Evolutionary conservation across 92 coral and sea anemone species (phyloP).

Genomic region (Epizoanthus fatuus): DNA sequence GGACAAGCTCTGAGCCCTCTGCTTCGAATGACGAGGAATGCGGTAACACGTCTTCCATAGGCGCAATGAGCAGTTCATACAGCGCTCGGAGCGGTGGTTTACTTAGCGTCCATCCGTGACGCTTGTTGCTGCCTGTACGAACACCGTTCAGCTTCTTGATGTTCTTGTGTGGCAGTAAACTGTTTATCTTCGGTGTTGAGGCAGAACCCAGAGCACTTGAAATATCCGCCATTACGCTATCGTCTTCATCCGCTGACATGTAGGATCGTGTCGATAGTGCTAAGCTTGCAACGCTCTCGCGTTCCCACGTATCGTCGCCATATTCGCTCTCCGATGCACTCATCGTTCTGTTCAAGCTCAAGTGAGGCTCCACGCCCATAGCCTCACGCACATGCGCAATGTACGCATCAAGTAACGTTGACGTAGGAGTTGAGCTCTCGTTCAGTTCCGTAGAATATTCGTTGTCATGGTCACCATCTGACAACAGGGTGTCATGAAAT

Average conservation of each 20-base stretch:
- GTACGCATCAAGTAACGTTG: slow-evolving; percentile 87
- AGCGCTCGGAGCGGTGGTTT: slow-evolving; percentile 95
- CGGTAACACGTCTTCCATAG: slow-evolving; percentile 93
- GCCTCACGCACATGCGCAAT: slow-evolving; percentile 97
- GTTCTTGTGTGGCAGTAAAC: slow-evolving; percentile 67
- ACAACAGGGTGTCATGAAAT: slow-evolving; percentile 90
- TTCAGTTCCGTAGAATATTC: slow-evolving; percentile 77
- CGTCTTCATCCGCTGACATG: slow-evolving; percentile 91
- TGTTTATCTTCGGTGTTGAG: slow-evolving; percentile 77
- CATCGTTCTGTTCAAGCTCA: slow-evolving; percentile 76
- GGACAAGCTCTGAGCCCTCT: slow-evolving; percentile 89
- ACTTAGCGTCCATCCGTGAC: slow-evolving; percentile 71
- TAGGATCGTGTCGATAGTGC: slow-evolving; percentile 73
- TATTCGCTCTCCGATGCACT: slow-evolving; percentile 87
- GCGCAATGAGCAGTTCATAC: slow-evolving; percentile 93
- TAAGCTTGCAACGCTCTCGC: slow-evolving; percentile 74
- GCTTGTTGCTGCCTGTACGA: slow-evolving; percentile 68
- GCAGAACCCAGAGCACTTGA: slow-evolving; percentile 74
- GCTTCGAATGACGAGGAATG: slow-evolving; percentile 86
- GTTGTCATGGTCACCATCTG: slow-evolving; percentile 82
- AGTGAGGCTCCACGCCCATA: slow-evolving; percentile 97
- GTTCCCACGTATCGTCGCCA: slow-evolving; percentile 83
- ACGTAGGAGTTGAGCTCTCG: slow-evolving; percentile 77
- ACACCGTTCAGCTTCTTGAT: slow-evolving; percentile 95
- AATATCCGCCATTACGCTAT: slow-evolving; percentile 83